These are phyloP conservation scores for Labeo catla DNA, from an alignment of 2,113 vertebrate species.

Conservation along the genomic window DNA sequence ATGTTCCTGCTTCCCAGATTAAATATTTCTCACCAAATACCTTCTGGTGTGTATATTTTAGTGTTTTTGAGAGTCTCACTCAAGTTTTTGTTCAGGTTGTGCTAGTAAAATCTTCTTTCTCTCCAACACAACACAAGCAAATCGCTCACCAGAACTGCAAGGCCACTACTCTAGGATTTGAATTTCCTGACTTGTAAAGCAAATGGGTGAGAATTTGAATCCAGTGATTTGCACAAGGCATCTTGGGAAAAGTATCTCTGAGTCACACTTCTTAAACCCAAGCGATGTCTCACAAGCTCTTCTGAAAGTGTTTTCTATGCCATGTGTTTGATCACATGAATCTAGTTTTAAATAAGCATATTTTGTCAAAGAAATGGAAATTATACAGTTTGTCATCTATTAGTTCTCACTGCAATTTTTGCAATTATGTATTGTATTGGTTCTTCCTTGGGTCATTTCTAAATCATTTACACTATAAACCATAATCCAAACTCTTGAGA, in stretches of 20 bases:
- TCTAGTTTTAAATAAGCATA: neutral
- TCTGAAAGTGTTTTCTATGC: neutral
- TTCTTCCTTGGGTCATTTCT: too few species aligned
- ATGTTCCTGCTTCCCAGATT: too few species aligned
- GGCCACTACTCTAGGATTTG: slow-evolving; percentile 51
- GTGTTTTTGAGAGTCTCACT: neutral
- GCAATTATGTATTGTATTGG: too few species aligned
- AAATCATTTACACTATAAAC: too few species aligned
- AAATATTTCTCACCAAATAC: neutral
- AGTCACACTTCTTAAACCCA: neutral
- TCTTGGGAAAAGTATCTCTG: neutral
- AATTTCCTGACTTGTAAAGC: slow-evolving; percentile 56
- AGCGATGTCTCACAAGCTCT: neutral
- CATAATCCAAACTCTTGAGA: too few species aligned
- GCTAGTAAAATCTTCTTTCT: slow-evolving; percentile 54
- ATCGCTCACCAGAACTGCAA: slow-evolving; percentile 11
- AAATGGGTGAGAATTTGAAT: slow-evolving; percentile 50
- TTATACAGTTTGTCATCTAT: neutral
- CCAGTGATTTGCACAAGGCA: slow-evolving; percentile 25
- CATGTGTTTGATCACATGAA: neutral
- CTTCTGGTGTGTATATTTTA: neutral
- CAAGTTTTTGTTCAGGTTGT: slow-evolving; percentile 8
- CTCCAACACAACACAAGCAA: slow-evolving; percentile 47
- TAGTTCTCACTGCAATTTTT: neutral
- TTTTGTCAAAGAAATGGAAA: neutral